Conservation (phyloP, 2,113 vertebrate genomes). For the Sclerurus mexicanus region DNA sequence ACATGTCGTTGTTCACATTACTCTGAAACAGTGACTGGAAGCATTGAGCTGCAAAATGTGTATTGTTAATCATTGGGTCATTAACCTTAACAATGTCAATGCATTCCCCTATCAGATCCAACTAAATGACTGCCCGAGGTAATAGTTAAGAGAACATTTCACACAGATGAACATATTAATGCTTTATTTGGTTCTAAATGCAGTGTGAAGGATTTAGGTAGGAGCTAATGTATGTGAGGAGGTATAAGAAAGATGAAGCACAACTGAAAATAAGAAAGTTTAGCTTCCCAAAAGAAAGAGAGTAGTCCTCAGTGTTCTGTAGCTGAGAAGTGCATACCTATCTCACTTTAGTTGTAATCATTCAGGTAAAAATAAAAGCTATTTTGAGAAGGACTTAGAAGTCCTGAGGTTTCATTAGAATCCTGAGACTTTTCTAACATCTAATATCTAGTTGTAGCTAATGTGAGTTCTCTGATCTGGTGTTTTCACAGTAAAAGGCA, state of each 20-base stretch:
- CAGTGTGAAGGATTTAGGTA: conserved; percentile 75
- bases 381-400: neutral
- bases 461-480: neutral
- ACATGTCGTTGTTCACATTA: conserved; percentile 35
- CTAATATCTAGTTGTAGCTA: neutral
- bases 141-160: conserved; percentile 76
- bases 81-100: conserved; percentile 84
- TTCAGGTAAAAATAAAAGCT: neutral
- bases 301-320: neutral
- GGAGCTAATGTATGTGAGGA: conserved; percentile 43
- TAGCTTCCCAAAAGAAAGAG: neutral
- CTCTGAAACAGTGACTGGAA: conserved; percentile 64
- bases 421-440: neutral
- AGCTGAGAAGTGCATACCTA: neutral
- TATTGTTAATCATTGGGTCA: conserved; percentile 77
- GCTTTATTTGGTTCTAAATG: conserved; percentile 80
- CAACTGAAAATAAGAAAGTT: neutral
- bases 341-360: neutral
- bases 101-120: conserved; percentile 69
- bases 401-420: neutral
- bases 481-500: neutral
- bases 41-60: conserved; percentile 69
- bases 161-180: conserved; percentile 74
- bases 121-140: conserved; percentile 70
- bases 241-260: conserved; percentile 32